These are phyloP conservation scores for Hypanus sabinus DNA, from an alignment of 2,113 vertebrate species.

Conservation along the genomic window DNA sequence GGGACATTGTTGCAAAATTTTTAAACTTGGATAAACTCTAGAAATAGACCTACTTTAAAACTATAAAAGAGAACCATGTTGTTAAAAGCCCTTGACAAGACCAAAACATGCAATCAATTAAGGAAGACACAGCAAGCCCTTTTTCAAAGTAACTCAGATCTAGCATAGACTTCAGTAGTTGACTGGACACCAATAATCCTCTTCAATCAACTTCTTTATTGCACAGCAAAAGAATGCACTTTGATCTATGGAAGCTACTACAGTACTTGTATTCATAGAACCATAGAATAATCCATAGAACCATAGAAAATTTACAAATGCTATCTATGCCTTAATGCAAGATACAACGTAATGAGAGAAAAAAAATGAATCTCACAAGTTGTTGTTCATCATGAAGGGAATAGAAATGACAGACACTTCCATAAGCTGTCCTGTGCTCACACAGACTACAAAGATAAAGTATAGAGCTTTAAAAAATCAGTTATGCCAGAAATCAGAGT, in stretches of 20 bases:
- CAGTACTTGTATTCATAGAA: background rate
- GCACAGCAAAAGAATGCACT: background rate
- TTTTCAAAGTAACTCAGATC: background rate
- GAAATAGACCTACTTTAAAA: background rate
- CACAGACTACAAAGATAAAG: slow-evolving; percentile 70
- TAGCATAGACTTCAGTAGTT: background rate
- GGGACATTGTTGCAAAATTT: background rate
- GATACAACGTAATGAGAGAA: slow-evolving; percentile 42
- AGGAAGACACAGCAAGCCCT: too few species aligned
- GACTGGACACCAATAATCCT: background rate
- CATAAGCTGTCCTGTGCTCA: slow-evolving; percentile 84
- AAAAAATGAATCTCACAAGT: slow-evolving; percentile 51
- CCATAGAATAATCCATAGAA: background rate
- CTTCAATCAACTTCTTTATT: background rate
- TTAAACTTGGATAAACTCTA: background rate
- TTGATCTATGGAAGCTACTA: background rate
- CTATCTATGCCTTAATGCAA: slow-evolving; percentile 47
- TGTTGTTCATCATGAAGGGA: slow-evolving; percentile 72
- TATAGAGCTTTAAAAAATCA: background rate
- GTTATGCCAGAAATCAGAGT: background rate
- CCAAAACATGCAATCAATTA: too few species aligned
- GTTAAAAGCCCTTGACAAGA: too few species aligned
- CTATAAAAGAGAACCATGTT: background rate
- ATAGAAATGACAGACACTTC: slow-evolving; percentile 76
- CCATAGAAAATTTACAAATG: background rate